Percentiles rank a stretch among this genome's conserved stretches.
These are phyloP conservation scores for Solenopsis invicta DNA, from an alignment of 1,140 invertebrate species.

Conservation along the genomic window DNA sequence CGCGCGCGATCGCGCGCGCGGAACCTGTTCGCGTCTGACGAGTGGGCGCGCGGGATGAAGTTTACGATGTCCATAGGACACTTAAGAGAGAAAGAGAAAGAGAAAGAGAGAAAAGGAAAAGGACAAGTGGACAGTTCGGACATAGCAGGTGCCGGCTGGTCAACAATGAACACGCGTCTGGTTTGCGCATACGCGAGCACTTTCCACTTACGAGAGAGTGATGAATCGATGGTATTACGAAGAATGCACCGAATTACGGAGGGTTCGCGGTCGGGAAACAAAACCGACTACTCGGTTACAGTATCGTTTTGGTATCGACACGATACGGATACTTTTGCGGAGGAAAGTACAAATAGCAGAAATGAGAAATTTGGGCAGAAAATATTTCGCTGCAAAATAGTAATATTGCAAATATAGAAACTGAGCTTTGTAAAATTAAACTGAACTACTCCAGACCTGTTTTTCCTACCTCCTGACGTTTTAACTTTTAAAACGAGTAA, in stretches of 20 bases:
- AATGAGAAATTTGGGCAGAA: not conserved
- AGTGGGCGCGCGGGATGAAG: conserved; percentile 75
- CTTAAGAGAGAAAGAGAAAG: not conserved
- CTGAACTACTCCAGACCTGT: not conserved
- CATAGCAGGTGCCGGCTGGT: conserved; percentile 70
- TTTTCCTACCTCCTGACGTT: not conserved
- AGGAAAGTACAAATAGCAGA: not conserved
- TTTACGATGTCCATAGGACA: conserved; percentile 74
- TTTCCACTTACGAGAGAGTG: conserved; percentile 39
- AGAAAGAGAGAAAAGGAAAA: conserved; percentile 57
- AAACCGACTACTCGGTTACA: not conserved
- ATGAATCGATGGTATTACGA: conserved; percentile 34
- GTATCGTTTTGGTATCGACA: not conserved
- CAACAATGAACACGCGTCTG: conserved; percentile 67
- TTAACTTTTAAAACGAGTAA: not conserved
- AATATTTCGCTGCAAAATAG: not conserved
- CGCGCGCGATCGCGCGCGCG: conserved; percentile 18
- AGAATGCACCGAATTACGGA: conserved; percentile 23
- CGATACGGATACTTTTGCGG: not conserved
- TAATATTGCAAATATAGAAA: not conserved
- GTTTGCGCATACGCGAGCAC: conserved; percentile 42
- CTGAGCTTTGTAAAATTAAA: conserved; percentile 11
- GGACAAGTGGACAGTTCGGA: conserved; percentile 63
- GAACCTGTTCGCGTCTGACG: conserved; percentile 76
- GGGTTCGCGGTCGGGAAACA: not conserved